These are phyloP conservation scores for Prunella himalayana DNA, from an alignment of 2,113 vertebrate species.

Conservation along the genomic window DNA sequence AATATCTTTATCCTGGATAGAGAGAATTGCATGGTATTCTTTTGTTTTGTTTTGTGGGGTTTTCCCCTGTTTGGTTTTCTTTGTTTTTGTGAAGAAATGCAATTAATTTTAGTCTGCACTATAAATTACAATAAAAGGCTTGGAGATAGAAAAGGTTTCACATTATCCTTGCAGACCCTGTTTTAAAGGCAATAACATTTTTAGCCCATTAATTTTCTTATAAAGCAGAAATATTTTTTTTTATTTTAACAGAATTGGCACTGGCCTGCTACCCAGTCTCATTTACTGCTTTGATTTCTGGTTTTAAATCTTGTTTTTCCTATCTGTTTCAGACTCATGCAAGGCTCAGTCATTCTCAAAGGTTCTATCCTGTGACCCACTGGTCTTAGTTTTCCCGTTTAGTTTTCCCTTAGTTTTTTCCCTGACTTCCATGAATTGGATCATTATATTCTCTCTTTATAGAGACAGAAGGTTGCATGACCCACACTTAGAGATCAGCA, in stretches of 20 bases:
- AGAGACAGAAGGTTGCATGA: not conserved
- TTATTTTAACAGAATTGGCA: not conserved
- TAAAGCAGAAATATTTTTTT: not conserved
- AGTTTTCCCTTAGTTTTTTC: not conserved
- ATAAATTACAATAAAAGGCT: not conserved
- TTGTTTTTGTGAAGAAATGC: not conserved
- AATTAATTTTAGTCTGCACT: not conserved
- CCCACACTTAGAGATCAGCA: not conserved
- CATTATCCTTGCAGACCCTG: not conserved
- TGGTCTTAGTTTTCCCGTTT: not conserved
- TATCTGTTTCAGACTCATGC: not conserved
- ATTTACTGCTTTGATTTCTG: not conserved
- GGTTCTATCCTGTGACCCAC: not conserved
- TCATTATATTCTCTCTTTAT: not conserved
- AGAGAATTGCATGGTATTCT: rapidly evolving
- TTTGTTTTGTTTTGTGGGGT: not conserved
- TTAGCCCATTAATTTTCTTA: not conserved
- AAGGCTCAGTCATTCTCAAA: not conserved
- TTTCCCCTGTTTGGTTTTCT: not conserved
- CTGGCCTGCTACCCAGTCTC: not conserved
- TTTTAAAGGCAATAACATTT: not conserved
- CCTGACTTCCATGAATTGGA: not conserved
- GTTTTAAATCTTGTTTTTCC: not conserved
- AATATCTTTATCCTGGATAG: not conserved
- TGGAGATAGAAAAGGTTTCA: not conserved